Evolutionary conservation across 2,113 vertebrate species (phyloP).

Genomic region (Catharus bicknelli): DNA sequence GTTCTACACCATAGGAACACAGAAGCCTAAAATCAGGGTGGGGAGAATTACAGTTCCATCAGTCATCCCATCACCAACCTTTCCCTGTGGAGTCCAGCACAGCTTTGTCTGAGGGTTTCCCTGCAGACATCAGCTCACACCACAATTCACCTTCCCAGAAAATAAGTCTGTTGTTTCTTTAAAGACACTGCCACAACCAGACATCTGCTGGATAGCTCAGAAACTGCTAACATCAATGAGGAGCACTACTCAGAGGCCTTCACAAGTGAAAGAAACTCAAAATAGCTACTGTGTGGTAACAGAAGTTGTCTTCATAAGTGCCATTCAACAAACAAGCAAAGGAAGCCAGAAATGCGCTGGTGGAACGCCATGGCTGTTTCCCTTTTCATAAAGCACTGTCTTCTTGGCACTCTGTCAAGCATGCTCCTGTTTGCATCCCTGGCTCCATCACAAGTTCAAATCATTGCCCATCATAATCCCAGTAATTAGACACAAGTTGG

Average conservation of each 20-base stretch:
- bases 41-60: neutral
- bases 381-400: constrained; percentile 16
- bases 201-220: neutral
- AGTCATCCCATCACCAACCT: neutral
- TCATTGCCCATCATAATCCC: constrained; percentile 60
- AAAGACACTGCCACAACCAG: neutral
- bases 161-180: neutral
- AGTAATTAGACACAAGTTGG: constrained; percentile 58
- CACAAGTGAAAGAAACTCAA: neutral
- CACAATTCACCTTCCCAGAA: neutral
- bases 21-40: neutral
- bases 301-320: neutral
- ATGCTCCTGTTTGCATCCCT: constrained; percentile 52
- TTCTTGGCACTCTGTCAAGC: constrained; percentile 49
- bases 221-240: neutral
- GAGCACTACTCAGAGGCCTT: neutral
- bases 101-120: neutral
- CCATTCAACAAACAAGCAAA: constrained; percentile 30
- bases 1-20: neutral
- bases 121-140: neutral
- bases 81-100: neutral
- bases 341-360: neutral
- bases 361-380: neutral
- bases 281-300: neutral
- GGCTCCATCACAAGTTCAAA: constrained; percentile 64